These are phyloP conservation scores for Venturia canescens DNA, from an alignment of 1,140 invertebrate species.

Conservation along the genomic window DNA sequence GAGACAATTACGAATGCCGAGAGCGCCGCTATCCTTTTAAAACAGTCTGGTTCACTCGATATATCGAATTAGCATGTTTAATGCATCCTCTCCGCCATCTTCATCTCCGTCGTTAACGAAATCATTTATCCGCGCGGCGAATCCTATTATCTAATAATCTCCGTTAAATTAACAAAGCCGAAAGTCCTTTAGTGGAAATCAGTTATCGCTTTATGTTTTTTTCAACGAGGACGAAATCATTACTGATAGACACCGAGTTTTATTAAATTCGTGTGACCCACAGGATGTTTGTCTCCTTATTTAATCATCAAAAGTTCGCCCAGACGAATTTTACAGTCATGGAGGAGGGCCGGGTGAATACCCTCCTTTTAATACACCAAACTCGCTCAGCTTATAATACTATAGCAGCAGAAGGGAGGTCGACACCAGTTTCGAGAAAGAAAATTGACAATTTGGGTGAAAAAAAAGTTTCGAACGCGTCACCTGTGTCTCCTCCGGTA, in stretches of 20 bases:
- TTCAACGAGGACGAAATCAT: too few relatives aligned
- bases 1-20: neutral
- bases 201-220: too few relatives aligned
- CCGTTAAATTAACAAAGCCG: too few relatives aligned
- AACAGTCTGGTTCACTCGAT: slow-evolving; percentile 1
- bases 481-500: slow-evolving; percentile 47
- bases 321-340: neutral
- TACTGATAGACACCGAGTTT: too few relatives aligned
- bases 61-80: slow-evolving; percentile 20
- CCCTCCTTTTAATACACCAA: neutral
- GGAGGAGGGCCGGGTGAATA: neutral
- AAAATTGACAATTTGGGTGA: slow-evolving; percentile 54
- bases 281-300: neutral
- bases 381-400: neutral
- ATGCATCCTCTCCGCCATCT: neutral
- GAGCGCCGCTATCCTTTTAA: slow-evolving; percentile 1
- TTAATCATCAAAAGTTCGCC: neutral
- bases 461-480: slow-evolving; percentile 52
- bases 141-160: too few relatives aligned
- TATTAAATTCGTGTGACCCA: too few relatives aligned
- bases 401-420: neutral
- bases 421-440: neutral
- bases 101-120: slow-evolving; percentile 7
- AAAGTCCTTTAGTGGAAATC: too few relatives aligned
- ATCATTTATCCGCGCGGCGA: neutral